Percentiles rank a stretch among this genome's conserved stretches.
Conservation (phyloP, 2,113 vertebrate species). For the Stegastes partitus region DNA sequence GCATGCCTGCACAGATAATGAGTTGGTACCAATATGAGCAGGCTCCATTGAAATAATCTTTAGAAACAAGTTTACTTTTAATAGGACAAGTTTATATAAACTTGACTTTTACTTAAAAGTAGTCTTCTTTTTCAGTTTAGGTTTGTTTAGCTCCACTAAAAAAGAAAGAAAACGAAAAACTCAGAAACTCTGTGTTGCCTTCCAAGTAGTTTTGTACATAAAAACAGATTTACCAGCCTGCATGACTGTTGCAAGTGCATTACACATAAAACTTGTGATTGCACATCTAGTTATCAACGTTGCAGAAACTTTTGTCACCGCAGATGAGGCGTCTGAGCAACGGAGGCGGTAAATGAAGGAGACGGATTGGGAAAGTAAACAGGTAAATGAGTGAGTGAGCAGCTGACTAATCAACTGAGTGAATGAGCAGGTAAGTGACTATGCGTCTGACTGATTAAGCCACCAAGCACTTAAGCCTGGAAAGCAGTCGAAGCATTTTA, state of each 20-base stretch:
- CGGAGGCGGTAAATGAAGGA: constrained; percentile 27
- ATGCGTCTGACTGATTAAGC: constrained; percentile 63
- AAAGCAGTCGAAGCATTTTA: constrained; percentile 58
- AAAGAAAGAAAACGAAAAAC: no score
- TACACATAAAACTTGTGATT: constrained; percentile 3
- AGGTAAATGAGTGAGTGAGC: constrained; percentile 59
- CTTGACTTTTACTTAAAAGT: no score
- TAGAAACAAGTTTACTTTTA: no score
- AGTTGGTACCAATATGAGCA: no score
- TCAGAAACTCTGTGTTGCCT: no score
- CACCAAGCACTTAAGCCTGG: constrained; percentile 52
- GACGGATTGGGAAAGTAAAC: constrained; percentile 47
- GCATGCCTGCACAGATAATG: no score
- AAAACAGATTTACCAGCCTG: no score
- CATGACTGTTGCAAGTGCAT: not conserved
- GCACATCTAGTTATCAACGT: not conserved
- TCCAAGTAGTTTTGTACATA: no score
- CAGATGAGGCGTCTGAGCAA: constrained; percentile 12
- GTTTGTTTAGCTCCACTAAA: no score
- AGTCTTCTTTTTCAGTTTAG: no score
- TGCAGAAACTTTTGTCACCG: constrained; percentile 15
- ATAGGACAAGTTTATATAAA: no score
- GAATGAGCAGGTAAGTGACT: constrained; percentile 65
- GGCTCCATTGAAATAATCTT: no score
- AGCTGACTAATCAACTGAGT: constrained; percentile 69